Percentiles rank a stretch among this genome's conserved stretches.
Evolutionary conservation across 2,113 vertebrate species (phyloP).

Genomic region (Rhinichthys klamathensis): DNA sequence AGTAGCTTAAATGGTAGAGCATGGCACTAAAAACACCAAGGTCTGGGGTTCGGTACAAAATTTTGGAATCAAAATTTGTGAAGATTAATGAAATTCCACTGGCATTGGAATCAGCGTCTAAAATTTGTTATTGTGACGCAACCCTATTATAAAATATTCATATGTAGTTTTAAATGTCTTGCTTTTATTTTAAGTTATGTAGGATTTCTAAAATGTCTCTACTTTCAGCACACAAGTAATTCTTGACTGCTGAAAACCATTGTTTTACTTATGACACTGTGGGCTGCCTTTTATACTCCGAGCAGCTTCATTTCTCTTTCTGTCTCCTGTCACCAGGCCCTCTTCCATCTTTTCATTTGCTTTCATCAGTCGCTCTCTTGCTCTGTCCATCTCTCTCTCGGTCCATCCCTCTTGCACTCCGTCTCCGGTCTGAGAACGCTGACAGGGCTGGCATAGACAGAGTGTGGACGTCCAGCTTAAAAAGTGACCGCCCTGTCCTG

Average conservation of each 20-base stretch:
- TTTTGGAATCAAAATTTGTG: not conserved
- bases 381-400: conserved; percentile 68
- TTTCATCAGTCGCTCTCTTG: conserved; percentile 69
- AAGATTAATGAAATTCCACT: not conserved
- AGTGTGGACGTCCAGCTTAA: conserved; percentile 74
- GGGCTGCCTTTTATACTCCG: conserved; percentile 36
- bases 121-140: not conserved
- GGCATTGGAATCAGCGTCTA: not conserved
- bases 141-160: not conserved
- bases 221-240: not conserved
- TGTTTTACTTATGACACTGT: conserved; percentile 6
- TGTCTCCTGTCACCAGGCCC: conserved; percentile 55
- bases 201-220: conserved; percentile 20
- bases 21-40: too few relatives aligned
- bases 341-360: conserved; percentile 72
- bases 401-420: conserved; percentile 66
- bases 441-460: conserved; percentile 78
- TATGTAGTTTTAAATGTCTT: not conserved
- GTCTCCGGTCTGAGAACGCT: conserved; percentile 59
- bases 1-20: too few relatives aligned
- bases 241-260: conserved; percentile 23
- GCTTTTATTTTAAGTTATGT: not conserved
- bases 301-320: conserved; percentile 60
- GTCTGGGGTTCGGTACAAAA: too few relatives aligned
- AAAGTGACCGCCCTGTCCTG: conserved; percentile 76